Conservation (phyloP, 2,113 vertebrate genomes). For the Ibidorhyncha struthersii region DNA sequence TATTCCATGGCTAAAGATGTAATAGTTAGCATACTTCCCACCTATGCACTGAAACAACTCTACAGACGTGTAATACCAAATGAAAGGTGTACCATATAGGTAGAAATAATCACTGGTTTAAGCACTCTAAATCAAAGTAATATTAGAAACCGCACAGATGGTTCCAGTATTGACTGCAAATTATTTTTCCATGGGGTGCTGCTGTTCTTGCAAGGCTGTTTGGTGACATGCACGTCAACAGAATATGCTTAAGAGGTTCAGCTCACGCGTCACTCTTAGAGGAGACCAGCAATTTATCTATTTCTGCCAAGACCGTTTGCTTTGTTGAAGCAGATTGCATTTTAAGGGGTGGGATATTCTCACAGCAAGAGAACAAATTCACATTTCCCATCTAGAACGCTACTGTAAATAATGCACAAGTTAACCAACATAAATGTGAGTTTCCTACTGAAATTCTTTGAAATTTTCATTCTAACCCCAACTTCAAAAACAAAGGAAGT, state of each 20-base stretch:
- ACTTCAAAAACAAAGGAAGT: neutral
- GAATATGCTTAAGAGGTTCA: neutral
- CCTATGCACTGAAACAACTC: too few species aligned
- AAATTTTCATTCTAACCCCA: neutral
- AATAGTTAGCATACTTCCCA: neutral
- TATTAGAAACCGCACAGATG: neutral
- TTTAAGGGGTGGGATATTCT: neutral
- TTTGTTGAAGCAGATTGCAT: neutral
- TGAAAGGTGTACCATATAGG: accelerated
- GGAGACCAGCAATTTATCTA: neutral
- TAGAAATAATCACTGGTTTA: neutral
- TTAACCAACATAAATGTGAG: neutral
- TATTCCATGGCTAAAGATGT: accelerated
- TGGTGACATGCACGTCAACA: neutral
- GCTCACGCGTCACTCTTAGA: neutral
- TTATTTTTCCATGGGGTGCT: neutral
- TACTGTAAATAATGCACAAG: neutral
- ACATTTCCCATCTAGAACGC: neutral
- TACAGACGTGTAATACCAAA: too few species aligned
- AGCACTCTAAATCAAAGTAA: neutral
- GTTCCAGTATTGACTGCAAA: neutral
- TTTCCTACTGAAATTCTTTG: neutral
- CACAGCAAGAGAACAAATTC: neutral
- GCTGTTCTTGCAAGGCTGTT: neutral
- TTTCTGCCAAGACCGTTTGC: neutral